Conservation (phyloP, 2,888 invertebrate species). For the Philopedon plagiatum region DNA sequence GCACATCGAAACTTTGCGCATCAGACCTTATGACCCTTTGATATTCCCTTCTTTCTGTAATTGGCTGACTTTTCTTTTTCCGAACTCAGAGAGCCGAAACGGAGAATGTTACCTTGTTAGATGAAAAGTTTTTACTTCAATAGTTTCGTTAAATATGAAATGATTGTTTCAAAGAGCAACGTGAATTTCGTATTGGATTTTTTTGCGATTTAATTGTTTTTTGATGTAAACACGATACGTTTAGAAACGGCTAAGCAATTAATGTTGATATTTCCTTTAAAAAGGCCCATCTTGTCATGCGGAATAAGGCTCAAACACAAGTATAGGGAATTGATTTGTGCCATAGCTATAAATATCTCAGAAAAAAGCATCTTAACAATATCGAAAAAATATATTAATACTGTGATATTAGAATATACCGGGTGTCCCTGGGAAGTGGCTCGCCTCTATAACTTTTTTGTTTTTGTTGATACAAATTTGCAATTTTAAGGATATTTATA, state of each 20-base stretch:
- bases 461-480: too few species aligned
- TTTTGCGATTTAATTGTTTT: background rate
- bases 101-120: conserved; percentile 58
- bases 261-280: background rate
- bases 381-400: too few species aligned
- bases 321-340: too few species aligned
- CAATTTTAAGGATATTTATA: too few species aligned
- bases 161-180: conserved; percentile 53
- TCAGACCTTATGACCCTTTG: conserved; percentile 50
- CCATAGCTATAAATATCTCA: too few species aligned
- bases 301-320: too few species aligned
- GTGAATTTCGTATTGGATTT: background rate
- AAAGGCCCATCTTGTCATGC: too few species aligned
- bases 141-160: conserved; percentile 60
- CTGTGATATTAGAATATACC: too few species aligned
- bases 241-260: background rate
- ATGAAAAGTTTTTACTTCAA: conserved; percentile 59
- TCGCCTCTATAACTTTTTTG: too few species aligned
- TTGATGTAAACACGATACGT: background rate
- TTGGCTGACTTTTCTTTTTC: conserved; percentile 49
- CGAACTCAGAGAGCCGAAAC: conserved; percentile 38
- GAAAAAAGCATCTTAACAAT: too few species aligned
- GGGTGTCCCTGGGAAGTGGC: too few species aligned
- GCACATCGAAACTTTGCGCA: conserved; percentile 49
- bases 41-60: conserved; percentile 48